Evolutionary conservation across 2,888 invertebrate species (phyloP), one percentile per base, ranked within the genome.

Genomic region (Drosophila barbarae): DNA sequence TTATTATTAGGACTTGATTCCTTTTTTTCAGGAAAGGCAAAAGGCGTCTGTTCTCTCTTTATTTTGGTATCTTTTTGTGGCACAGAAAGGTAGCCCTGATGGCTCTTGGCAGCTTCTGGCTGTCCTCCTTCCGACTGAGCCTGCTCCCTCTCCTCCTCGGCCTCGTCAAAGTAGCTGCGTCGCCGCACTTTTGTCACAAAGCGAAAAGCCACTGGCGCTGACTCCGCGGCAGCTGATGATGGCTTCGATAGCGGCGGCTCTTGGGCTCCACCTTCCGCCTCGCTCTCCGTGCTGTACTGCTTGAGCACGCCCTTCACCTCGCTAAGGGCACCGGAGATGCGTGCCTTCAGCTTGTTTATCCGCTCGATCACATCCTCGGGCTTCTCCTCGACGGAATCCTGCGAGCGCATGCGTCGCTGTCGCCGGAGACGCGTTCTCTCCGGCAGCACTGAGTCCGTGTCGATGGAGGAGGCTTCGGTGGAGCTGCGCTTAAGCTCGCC

Each of bases 241-340:
- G 69, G 8, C 28, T 68, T 50, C 6, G 23, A 38, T 21, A 9
- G 0, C 4, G 50, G 13, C 10, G 47, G 34, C 34, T 50, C 72
- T 57, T 35, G 56, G 18, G 38, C 64, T 1, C 64, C 77, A 39
- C 64, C 64, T 44, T 86, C 87, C 1, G 72, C 65, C 50, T 85
- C 85, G 18, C 77, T 78, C 18, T 89, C 88, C 3, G 87, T 87
- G 63, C 88, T 88, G 53, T 89, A 88, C 54, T 89, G 87, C 61
- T 86, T 87, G 5, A 89, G 71, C 12, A 89, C 89, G 9, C 86
- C 86, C 59, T 89, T 89, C 1, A 89, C 89, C 64, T 89, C 89
- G 38, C 82, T 88, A 5, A 89, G 72, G 0, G 88, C 87, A 1
- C 83, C 89, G 5, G 89, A 84, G 41, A 89, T 89, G 53, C 88